Evolutionary conservation across 2,113 vertebrate genomes (phyloP).

Genomic region (Phrynocephalus versicolor): DNA sequence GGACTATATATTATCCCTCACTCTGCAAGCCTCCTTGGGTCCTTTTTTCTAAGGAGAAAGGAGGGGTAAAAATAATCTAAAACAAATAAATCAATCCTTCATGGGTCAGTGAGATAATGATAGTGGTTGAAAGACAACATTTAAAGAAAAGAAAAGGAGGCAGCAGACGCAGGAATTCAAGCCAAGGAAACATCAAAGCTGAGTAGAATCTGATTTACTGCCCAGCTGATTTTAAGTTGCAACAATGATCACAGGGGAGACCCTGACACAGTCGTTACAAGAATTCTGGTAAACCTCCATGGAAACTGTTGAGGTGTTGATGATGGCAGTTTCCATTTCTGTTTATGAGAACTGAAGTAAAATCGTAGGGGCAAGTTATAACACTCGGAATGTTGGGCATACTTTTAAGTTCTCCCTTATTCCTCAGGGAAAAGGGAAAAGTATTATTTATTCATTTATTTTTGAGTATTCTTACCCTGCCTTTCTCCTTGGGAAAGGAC

Average conservation of each 20-base stretch:
- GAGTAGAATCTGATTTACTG: neutral
- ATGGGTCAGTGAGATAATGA: slow-evolving; percentile 22
- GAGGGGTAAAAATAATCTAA: no score
- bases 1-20: no score
- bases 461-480: no score
- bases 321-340: neutral
- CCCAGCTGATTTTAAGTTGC: neutral
- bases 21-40: no score
- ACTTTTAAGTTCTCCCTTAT: no score
- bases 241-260: neutral
- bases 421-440: no score
- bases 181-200: no score
- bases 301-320: neutral
- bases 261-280: neutral
- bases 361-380: neutral
- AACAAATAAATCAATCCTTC: neutral
- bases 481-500: no score
- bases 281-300: neutral
- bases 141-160: no score
- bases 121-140: slow-evolving; percentile 4
- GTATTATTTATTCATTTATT: no score
- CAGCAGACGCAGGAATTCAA: no score
- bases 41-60: no score
- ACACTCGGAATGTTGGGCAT: neutral
- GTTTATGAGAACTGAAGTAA: neutral